Percentiles rank a stretch among this genome's conserved stretches.
These are phyloP conservation scores for Patiria pectinifera DNA, from an alignment of 53 echinoderm and acorn worm genomes.

Conservation along the genomic window DNA sequence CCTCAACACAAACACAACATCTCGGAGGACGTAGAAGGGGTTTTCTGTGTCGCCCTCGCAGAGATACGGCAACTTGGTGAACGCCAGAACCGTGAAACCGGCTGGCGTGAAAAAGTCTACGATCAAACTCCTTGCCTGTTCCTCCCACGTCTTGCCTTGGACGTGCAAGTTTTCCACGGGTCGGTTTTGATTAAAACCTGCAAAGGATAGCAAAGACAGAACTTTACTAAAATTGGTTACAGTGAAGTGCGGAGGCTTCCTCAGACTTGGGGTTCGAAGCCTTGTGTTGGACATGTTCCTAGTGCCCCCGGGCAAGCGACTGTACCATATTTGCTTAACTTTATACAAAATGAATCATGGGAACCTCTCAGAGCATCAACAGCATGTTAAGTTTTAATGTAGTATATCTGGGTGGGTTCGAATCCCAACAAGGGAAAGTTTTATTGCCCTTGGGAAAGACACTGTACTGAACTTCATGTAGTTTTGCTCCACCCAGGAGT, in stretches of 20 bases:
- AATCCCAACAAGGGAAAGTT: too few relatives aligned
- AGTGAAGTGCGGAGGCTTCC: too few relatives aligned
- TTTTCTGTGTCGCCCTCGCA: constrained; percentile 90
- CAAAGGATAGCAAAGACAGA: background rate
- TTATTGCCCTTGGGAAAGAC: too few relatives aligned
- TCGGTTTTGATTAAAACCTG: constrained; percentile 65
- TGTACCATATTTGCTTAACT: too few relatives aligned
- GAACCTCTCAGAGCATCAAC: too few relatives aligned
- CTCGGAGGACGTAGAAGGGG: constrained; percentile 87
- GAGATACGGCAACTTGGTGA: constrained; percentile 91
- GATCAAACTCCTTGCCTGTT: constrained; percentile 80
- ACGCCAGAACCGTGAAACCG: constrained; percentile 81
- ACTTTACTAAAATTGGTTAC: too few relatives aligned
- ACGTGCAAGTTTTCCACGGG: constrained; percentile 78
- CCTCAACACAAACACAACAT: constrained; percentile 88
- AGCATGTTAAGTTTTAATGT: background rate
- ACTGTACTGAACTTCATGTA: background rate
- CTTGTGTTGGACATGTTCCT: background rate
- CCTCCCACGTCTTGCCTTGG: constrained; percentile 87
- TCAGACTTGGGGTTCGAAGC: background rate
- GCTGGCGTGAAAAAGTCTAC: constrained; percentile 72
- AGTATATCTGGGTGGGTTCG: background rate
- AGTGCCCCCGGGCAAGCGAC: too few relatives aligned
- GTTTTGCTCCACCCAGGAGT: too few relatives aligned
- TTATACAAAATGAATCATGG: too few relatives aligned